These are phyloP conservation scores for Mycetomoellerius zeteki DNA, from an alignment of 1,140 invertebrate genomes.

Conservation along the genomic window DNA sequence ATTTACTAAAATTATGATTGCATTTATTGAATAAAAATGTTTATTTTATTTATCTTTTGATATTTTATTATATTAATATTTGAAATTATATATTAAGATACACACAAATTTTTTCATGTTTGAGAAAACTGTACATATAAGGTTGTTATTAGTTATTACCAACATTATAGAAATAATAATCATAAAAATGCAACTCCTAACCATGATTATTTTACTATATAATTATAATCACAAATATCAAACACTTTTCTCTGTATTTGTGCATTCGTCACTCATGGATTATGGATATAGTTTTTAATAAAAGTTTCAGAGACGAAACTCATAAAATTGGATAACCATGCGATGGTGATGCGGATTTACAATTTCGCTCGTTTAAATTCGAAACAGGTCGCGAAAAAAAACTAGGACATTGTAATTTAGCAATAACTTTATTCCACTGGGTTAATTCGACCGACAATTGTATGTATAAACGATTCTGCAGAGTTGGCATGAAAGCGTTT, in stretches of 20 bases:
- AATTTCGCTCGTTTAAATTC: slow-evolving; percentile 45
- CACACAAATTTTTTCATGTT: too few relatives aligned
- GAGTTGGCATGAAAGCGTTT: background rate
- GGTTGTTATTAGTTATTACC: too few relatives aligned
- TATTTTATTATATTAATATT: too few relatives aligned
- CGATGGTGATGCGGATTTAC: slow-evolving; percentile 31
- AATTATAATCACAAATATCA: too few relatives aligned
- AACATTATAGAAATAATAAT: too few relatives aligned
- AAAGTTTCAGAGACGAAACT: slow-evolving; percentile 22
- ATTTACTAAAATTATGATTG: too few relatives aligned
- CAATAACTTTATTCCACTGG: slow-evolving; percentile 42
- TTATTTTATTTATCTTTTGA: too few relatives aligned
- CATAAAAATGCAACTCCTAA: too few relatives aligned
- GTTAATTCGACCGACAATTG: slow-evolving; percentile 55
- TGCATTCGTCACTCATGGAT: background rate
- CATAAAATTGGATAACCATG: slow-evolving; percentile 32
- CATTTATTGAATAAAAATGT: too few relatives aligned
- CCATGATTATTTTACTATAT: too few relatives aligned
- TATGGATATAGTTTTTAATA: slow-evolving; percentile 16
- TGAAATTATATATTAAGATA: too few relatives aligned
- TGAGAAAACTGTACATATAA: too few relatives aligned
- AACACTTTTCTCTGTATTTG: background rate
- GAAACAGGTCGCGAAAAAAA: slow-evolving; percentile 21
- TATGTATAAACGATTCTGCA: slow-evolving; percentile 32
- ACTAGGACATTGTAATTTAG: slow-evolving; percentile 49